Conservation (phyloP, 2,113 vertebrate species). For the Anhinga anhinga region DNA sequence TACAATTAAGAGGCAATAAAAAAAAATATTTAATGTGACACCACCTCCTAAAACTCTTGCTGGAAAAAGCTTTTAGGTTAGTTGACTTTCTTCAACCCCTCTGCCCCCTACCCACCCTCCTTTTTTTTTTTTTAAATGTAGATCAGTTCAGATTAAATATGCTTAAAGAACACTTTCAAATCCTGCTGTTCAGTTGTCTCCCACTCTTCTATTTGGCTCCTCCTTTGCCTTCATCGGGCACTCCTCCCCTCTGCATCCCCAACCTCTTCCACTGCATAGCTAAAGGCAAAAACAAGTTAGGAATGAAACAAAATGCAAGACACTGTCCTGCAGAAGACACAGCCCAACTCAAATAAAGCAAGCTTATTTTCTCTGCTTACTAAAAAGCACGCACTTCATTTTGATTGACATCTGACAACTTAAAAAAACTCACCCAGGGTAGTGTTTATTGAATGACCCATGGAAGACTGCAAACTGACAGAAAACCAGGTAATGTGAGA, state of each 20-base stretch:
- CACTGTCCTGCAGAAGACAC: not conserved
- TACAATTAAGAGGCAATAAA: not conserved
- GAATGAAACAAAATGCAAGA: not conserved
- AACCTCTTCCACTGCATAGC: not conserved
- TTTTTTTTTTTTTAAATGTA: not conserved
- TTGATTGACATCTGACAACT: constrained; percentile 67
- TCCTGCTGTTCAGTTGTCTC: not conserved
- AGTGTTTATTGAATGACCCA: constrained; percentile 65
- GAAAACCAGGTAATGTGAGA: constrained; percentile 61
- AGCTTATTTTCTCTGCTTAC: constrained; percentile 32
- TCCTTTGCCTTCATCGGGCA: not conserved
- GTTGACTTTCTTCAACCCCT: not conserved
- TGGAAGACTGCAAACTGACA: constrained; percentile 60
- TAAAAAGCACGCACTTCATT: constrained; percentile 32
- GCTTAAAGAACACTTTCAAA: not conserved
- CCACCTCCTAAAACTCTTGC: not conserved
- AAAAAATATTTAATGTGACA: not conserved
- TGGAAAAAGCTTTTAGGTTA: not conserved
- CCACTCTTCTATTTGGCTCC: not conserved
- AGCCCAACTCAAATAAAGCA: constrained; percentile 42
- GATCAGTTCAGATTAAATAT: not conserved
- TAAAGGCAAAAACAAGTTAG: constrained; percentile 27
- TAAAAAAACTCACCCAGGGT: constrained; percentile 54
- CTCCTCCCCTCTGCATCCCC: not conserved
- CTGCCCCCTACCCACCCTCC: fast-evolving